A percentile compares a stretch with the other conserved stretches of the same genome.
phyloP scores from a whole-genome alignment of 1,140 invertebrate species.

The Drosophila bocki region DNA sequence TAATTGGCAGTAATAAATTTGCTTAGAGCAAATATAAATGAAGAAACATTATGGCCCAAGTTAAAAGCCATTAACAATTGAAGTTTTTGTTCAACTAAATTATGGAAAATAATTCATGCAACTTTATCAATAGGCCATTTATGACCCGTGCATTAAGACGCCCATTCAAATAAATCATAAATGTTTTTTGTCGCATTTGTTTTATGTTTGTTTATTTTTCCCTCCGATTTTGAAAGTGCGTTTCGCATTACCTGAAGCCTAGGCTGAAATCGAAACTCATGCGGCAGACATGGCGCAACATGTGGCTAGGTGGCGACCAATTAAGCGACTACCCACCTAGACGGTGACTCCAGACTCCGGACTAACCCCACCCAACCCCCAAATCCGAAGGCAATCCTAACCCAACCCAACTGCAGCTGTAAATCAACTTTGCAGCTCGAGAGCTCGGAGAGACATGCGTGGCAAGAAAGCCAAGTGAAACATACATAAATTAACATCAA shows the following conservation, averaged over 20 bases:
- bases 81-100: conserved; percentile 21
- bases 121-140: conserved; percentile 50
- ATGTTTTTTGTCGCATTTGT: conserved; percentile 38
- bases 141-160: conserved; percentile 41
- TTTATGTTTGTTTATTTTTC: not conserved
- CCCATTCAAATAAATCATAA: conserved; percentile 66
- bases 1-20: not conserved
- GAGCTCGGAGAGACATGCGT: conserved; percentile 53
- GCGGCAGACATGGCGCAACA: conserved; percentile 51
- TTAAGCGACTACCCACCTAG: conserved; percentile 65
- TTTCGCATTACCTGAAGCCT: conserved; percentile 63
- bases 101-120: conserved; percentile 41
- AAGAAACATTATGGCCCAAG: conserved; percentile 2
- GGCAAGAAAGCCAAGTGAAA: conserved; percentile 67
- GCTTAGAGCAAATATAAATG: not conserved
- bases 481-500: conserved; percentile 79
- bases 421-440: conserved; percentile 54
- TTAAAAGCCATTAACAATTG: conserved; percentile 20
- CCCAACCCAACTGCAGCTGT: conserved; percentile 42
- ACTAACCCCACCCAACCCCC: conserved; percentile 35
- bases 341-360: conserved; percentile 12
- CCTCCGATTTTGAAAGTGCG: conserved; percentile 67
- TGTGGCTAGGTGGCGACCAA: conserved; percentile 68
- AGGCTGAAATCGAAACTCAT: conserved; percentile 49
- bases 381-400: conserved; percentile 21